A percentile compares a stretch with the other conserved stretches of the same genome.
phyloP scores from a whole-genome alignment of 1,140 invertebrate species.

The Papilio xuthus region DNA sequence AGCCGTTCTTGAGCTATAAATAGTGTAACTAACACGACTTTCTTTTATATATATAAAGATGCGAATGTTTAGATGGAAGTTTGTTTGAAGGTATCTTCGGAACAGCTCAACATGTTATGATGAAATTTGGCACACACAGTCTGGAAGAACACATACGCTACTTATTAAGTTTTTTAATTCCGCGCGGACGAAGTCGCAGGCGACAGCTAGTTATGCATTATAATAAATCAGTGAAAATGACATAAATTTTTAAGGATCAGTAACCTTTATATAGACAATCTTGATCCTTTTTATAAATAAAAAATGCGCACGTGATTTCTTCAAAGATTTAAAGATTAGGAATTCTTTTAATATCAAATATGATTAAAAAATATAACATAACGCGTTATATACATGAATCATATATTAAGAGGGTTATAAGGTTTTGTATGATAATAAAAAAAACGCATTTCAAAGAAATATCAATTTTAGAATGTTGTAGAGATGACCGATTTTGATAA shows the following conservation, averaged over 20 bases:
- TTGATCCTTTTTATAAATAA: not conserved
- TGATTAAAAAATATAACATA: not conserved
- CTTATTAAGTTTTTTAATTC: too few species aligned
- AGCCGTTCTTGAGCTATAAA: too few species aligned
- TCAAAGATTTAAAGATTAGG: not conserved
- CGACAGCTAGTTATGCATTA: too few species aligned
- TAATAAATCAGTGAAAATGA: too few species aligned
- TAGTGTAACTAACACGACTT: too few species aligned
- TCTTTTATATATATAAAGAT: too few species aligned
- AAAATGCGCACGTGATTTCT: not conserved
- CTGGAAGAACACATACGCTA: too few species aligned
- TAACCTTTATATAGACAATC: slow-evolving; percentile 1
- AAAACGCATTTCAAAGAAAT: not conserved
- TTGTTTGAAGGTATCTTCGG: too few species aligned
- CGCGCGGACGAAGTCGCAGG: too few species aligned
- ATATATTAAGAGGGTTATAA: not conserved
- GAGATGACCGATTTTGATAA: slow-evolving; percentile 2
- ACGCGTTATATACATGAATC: not conserved
- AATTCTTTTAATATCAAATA: not conserved
- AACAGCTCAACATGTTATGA: too few species aligned
- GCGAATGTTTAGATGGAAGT: too few species aligned
- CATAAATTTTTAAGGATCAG: not conserved
- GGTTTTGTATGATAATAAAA: not conserved
- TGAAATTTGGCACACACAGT: too few species aligned
- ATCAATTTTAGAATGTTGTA: not conserved